phyloP scores from a whole-genome alignment of 2,113 vertebrate species.

The Gracilinanus agilis region DNA sequence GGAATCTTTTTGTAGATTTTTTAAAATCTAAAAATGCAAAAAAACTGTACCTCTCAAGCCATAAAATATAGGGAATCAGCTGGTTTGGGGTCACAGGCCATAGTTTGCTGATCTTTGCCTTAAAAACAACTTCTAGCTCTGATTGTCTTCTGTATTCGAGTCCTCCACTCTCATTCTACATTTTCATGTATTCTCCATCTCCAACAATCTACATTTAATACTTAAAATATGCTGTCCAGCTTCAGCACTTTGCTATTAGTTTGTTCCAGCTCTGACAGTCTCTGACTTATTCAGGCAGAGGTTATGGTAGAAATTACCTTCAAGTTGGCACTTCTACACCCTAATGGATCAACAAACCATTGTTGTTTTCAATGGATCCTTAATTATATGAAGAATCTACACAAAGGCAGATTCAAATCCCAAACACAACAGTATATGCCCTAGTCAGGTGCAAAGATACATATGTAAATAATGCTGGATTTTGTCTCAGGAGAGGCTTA shows the following conservation, averaged over 20 bases:
- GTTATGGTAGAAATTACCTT: neutral
- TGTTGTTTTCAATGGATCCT: neutral
- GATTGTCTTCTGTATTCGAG: neutral
- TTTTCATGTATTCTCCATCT: neutral
- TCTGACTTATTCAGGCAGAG: neutral
- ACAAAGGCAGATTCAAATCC: neutral
- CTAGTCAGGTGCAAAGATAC: neutral
- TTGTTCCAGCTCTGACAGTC: neutral
- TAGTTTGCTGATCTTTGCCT: neutral
- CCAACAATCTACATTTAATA: neutral
- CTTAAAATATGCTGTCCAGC: neutral
- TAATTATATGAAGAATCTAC: neutral
- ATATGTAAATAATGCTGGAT: neutral
- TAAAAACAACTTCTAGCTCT: neutral
- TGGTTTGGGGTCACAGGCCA: neutral
- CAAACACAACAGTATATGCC: neutral
- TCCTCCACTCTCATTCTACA: neutral
- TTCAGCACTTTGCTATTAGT: neutral
- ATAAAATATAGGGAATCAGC: neutral
- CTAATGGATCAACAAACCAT: neutral
- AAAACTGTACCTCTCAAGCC: no score
- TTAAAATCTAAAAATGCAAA: neutral
- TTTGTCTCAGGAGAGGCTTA: neutral
- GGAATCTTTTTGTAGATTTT: neutral
- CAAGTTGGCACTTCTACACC: no score